phyloP scores from a whole-genome alignment of 2,888 invertebrate genomes.

The Hanleya hanleyi region DNA sequence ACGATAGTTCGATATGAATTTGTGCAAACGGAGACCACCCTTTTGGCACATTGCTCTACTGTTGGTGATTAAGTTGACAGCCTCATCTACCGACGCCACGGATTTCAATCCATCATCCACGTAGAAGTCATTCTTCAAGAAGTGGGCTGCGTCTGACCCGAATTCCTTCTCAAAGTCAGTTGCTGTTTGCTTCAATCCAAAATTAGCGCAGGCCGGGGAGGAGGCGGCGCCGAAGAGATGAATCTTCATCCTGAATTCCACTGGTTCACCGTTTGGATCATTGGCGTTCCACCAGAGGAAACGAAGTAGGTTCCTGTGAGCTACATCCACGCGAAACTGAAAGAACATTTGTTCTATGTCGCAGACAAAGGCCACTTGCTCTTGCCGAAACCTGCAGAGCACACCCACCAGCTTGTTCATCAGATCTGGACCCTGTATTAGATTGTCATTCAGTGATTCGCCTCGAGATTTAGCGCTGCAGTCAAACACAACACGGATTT shows the following conservation, averaged over 20 bases:
- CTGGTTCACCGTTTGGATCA: no score
- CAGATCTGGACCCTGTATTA: constrained; percentile 35
- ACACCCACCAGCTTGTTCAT: constrained; percentile 30
- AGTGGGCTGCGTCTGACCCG: constrained; percentile 27
- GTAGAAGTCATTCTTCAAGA: constrained; percentile 35
- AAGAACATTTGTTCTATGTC: constrained; percentile 39
- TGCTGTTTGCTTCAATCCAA: constrained; percentile 27
- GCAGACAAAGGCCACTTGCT: constrained; percentile 30
- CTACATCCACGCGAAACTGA: constrained; percentile 10
- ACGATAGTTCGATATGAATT: constrained; percentile 41
- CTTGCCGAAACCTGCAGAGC: constrained; percentile 28
- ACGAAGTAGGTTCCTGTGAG: constrained; percentile 27
- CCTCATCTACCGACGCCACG: constrained; percentile 27
- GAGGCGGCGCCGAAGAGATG: constrained; percentile 36
- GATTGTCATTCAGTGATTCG: constrained; percentile 22
- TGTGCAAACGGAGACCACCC: constrained; percentile 41
- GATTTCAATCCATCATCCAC: constrained; percentile 40
- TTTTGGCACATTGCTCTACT: constrained; percentile 29
- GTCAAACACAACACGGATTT: constrained; percentile 34
- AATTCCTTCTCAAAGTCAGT: constrained; percentile 12
- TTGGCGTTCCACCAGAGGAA: constrained; percentile 32
- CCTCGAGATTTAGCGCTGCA: constrained; percentile 31
- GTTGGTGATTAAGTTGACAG: no score
- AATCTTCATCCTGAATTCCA: constrained; percentile 33
- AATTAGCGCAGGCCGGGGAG: constrained; percentile 36